These are phyloP conservation scores for Acipenser oxyrinchus DNA, from an alignment of 2,797 vertebrate genomes.

Conservation along the genomic window DNA sequence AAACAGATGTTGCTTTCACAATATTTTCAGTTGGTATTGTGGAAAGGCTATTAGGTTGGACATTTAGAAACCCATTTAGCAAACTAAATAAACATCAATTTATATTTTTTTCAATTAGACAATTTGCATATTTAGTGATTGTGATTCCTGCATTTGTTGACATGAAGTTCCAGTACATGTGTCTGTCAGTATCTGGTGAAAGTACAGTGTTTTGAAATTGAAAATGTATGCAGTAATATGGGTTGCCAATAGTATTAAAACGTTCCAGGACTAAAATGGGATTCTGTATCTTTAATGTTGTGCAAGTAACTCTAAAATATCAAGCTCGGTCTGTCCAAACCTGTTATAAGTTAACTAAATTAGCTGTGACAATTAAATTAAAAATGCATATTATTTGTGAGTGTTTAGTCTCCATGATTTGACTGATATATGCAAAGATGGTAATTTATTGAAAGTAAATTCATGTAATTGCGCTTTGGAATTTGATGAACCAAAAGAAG, in stretches of 20 bases:
- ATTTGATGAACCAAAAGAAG: conserved; percentile 92
- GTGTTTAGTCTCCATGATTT: conserved; percentile 84
- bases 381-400: conserved; percentile 98
- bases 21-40: too few relatives aligned
- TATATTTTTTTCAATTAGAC: too few relatives aligned
- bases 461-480: conserved; percentile 85
- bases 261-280: neutral
- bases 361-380: conserved; percentile 94
- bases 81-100: too few relatives aligned
- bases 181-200: too few relatives aligned
- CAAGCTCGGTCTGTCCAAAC: conserved; percentile 75
- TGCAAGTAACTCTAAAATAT: conserved; percentile 32
- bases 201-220: too few relatives aligned
- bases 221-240: too few relatives aligned
- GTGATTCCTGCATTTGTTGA: neutral
- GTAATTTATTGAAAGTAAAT: conserved; percentile 99
- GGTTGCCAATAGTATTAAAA: too few relatives aligned
- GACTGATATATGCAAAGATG: conserved; percentile 97
- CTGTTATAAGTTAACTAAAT: conserved; percentile 90
- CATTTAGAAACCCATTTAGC: too few relatives aligned
- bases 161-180: too few relatives aligned
- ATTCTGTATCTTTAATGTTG: conserved; percentile 55
- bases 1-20: too few relatives aligned
- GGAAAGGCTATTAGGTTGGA: too few relatives aligned
- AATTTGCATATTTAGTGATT: neutral